Percentiles rank a stretch among this genome's conserved stretches.
These are phyloP conservation scores for Listronotus oregonensis DNA, from an alignment of 1,140 invertebrate species.

Conservation along the genomic window DNA sequence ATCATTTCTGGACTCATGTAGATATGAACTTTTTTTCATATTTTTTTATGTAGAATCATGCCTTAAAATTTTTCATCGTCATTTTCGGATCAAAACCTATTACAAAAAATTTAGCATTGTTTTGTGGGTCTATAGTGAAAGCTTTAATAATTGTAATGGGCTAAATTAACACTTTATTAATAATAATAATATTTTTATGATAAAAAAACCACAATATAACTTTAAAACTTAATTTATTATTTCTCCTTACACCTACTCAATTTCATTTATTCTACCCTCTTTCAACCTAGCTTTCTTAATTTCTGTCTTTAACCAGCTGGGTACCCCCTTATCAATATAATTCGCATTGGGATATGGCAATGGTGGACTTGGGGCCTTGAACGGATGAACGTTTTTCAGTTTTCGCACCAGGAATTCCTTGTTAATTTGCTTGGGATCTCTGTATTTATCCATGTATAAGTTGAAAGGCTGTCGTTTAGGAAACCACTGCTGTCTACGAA, in stretches of 20 bases:
- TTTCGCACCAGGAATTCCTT: slow-evolving; percentile 86
- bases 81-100: too few relatives aligned
- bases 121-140: too few relatives aligned
- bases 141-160: too few relatives aligned
- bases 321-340: slow-evolving; percentile 61
- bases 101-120: too few relatives aligned
- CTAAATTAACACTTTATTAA: too few relatives aligned
- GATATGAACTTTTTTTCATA: too few relatives aligned
- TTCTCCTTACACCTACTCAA: slow-evolving; percentile 47
- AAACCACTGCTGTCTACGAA: slow-evolving; percentile 79
- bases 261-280: slow-evolving; percentile 73
- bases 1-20: too few relatives aligned
- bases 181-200: too few relatives aligned
- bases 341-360: slow-evolving; percentile 78
- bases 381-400: slow-evolving; percentile 81
- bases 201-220: not conserved
- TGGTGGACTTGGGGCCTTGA: slow-evolving; percentile 68
- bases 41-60: too few relatives aligned
- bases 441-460: slow-evolving; percentile 87
- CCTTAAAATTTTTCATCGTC: too few relatives aligned
- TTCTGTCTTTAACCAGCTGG: slow-evolving; percentile 78
- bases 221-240: too few relatives aligned
- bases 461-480: slow-evolving; percentile 84
- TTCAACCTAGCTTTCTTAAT: slow-evolving; percentile 69
- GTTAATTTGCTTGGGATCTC: slow-evolving; percentile 83